Percentiles rank a stretch among this genome's conserved stretches.
Evolutionary conservation across 2,888 invertebrate species (phyloP).

Genomic region (Morpho deidamia): DNA sequence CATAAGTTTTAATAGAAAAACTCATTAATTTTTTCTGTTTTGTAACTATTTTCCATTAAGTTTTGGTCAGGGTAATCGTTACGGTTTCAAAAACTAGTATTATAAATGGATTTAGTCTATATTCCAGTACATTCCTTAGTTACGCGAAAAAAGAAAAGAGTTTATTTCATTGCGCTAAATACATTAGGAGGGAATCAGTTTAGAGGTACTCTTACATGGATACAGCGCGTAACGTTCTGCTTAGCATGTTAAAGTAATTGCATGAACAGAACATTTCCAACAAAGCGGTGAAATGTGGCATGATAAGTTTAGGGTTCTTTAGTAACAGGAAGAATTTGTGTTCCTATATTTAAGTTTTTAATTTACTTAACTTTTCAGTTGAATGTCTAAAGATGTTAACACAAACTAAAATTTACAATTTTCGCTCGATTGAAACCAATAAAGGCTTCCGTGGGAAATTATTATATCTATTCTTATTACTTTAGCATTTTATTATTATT

Average conservation of each 20-base stretch:
- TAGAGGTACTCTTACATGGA: not conserved
- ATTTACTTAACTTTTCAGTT: not conserved
- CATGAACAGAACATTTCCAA: constrained; percentile 1
- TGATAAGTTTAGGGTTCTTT: not conserved
- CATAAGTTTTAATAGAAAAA: too few relatives aligned
- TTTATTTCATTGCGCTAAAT: not conserved
- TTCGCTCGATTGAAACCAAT: too few relatives aligned
- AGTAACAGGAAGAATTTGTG: not conserved
- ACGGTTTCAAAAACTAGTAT: too few relatives aligned
- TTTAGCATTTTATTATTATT: too few relatives aligned
- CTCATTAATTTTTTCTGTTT: too few relatives aligned
- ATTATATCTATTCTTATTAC: too few relatives aligned
- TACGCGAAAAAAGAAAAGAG: not conserved
- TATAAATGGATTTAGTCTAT: too few relatives aligned
- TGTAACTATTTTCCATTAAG: too few relatives aligned
- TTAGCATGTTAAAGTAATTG: constrained; percentile 11
- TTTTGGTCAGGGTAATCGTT: too few relatives aligned
- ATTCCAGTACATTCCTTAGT: too few relatives aligned
- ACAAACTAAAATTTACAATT: not conserved
- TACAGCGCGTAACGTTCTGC: not conserved
- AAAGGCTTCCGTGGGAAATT: too few relatives aligned
- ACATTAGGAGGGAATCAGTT: constrained; percentile 6
- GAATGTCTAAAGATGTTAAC: not conserved
- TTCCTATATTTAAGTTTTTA: not conserved
- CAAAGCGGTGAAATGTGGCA: not conserved